phyloP scores from a whole-genome alignment of 2,113 vertebrate genomes.

The Nanorana parkeri region DNA sequence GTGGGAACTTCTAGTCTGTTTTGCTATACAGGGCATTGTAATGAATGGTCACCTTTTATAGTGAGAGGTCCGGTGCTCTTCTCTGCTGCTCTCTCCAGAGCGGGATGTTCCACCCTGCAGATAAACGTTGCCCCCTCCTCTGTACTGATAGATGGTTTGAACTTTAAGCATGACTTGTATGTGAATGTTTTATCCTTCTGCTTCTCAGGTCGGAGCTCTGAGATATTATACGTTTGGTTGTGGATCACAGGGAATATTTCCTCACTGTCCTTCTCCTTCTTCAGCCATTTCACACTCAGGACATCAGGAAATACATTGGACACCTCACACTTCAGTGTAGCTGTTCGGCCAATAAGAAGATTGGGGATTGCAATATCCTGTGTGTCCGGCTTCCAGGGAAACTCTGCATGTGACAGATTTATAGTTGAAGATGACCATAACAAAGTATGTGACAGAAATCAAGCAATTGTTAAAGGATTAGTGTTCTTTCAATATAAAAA shows the following conservation, averaged over 20 bases:
- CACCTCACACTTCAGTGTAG: slow-evolving; percentile 19
- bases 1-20: too few species aligned
- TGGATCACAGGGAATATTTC: not conserved
- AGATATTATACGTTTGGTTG: not conserved
- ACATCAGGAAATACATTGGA: slow-evolving; percentile 20
- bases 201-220: not conserved
- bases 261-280: slow-evolving; percentile 15
- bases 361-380: slow-evolving; percentile 12
- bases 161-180: not conserved
- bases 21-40: too few species aligned
- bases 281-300: slow-evolving; percentile 25
- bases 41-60: slow-evolving; percentile 13
- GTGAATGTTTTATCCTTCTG: slow-evolving; percentile 18
- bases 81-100: not conserved
- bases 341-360: not conserved
- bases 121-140: slow-evolving; percentile 32
- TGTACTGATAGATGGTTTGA: not conserved
- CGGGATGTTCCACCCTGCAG: slow-evolving; percentile 41
- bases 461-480: too few species aligned
- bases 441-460: too few species aligned
- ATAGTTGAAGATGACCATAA: too few species aligned
- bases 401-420: not conserved
- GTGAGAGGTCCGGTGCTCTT: slow-evolving; percentile 9
- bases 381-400: slow-evolving; percentile 23
- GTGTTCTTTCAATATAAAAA: too few species aligned